These are phyloP conservation scores for Bhutanitis thaidina DNA, from an alignment of 2,888 invertebrate genomes.

Conservation along the genomic window DNA sequence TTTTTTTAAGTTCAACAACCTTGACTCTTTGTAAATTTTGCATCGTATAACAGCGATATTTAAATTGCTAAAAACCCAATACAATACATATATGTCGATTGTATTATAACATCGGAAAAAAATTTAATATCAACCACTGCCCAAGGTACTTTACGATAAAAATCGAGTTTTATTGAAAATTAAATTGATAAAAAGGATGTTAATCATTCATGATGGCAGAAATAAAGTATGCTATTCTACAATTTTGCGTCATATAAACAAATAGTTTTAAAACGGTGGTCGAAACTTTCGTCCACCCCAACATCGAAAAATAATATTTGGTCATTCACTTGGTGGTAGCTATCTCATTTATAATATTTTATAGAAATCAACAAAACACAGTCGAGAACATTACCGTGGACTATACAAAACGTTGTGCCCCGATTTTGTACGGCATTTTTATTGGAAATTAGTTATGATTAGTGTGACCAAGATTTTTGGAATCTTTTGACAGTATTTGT, in stretches of 20 bases:
- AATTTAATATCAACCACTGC: no score
- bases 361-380: slow-evolving; percentile 79
- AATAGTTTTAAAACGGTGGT: not conserved
- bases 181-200: no score
- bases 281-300: slow-evolving; percentile 40
- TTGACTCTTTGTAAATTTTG: not conserved
- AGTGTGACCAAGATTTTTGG: slow-evolving; percentile 46
- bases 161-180: no score
- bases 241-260: no score
- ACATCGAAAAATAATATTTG: slow-evolving; percentile 62
- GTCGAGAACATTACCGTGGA: slow-evolving; percentile 67
- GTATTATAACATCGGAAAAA: no score
- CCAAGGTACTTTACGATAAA: no score
- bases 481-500: slow-evolving; percentile 10
- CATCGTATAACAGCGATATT: not conserved
- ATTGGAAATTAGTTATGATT: slow-evolving; percentile 65
- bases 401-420: slow-evolving; percentile 58
- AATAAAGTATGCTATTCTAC: no score
- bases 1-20: not conserved
- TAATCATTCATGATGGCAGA: no score
- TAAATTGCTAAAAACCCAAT: no score
- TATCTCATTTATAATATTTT: slow-evolving; percentile 78
- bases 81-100: no score
- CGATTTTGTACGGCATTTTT: slow-evolving; percentile 59
- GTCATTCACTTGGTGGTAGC: slow-evolving; percentile 78